Evolutionary conservation across 2,797 vertebrate genomes (phyloP).

Genomic region (Molothrus aeneus): DNA sequence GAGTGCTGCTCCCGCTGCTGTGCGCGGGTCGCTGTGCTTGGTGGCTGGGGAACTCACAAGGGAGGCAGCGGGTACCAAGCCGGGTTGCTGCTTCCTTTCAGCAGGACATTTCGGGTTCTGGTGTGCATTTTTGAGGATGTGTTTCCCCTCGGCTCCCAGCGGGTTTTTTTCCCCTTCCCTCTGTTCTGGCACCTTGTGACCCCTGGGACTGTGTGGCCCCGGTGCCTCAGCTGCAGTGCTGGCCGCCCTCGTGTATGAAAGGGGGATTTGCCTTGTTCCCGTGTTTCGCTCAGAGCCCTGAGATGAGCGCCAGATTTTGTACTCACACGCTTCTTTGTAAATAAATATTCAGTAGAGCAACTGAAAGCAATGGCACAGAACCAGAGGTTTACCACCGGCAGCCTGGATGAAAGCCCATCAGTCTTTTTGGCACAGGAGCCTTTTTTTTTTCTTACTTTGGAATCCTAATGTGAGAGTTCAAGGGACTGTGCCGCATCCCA

Average conservation of each 20-base stretch:
- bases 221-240: neutral
- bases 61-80: neutral
- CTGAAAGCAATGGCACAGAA: conserved; percentile 22
- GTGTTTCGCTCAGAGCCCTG: neutral
- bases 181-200: neutral
- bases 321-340: conserved; percentile 2
- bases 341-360: conserved; percentile 51
- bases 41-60: neutral
- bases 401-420: conserved; percentile 33
- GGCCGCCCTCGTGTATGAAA: neutral
- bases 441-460: neutral
- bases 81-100: neutral
- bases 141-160: neutral
- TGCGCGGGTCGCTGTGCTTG: neutral
- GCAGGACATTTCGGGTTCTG: neutral
- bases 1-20: neutral
- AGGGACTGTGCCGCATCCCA: neutral
- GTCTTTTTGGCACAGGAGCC: neutral
- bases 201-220: neutral
- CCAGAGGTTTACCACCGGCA: neutral
- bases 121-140: neutral
- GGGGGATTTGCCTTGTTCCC: neutral
- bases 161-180: neutral
- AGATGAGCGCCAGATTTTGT: neutral
- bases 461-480: neutral